A percentile compares a stretch with the other conserved stretches of the same genome.
phyloP scores from a whole-genome alignment of 2,888 invertebrate genomes.

The Phalera bucephala region DNA sequence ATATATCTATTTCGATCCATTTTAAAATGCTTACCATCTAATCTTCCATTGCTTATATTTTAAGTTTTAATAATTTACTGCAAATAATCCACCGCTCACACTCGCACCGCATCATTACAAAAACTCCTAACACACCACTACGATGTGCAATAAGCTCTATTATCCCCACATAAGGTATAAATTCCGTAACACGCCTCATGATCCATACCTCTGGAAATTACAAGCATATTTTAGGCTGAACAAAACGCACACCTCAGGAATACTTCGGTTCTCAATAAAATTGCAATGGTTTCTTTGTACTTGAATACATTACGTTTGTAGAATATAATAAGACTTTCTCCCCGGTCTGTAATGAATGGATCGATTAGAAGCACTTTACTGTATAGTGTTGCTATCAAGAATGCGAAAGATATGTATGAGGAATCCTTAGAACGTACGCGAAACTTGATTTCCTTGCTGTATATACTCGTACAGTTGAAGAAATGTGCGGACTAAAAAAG shows the following conservation, averaged over 20 bases:
- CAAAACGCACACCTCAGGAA: conserved; percentile 29
- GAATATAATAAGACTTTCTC: conserved; percentile 38
- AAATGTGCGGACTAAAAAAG: no score
- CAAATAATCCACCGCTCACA: conserved; percentile 11
- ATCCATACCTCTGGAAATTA: conserved; percentile 6
- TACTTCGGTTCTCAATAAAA: conserved; percentile 32
- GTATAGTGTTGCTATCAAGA: conserved; percentile 33
- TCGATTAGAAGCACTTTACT: conserved; percentile 30
- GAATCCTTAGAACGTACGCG: conserved; percentile 14
- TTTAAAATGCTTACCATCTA: no score
- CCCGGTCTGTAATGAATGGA: conserved; percentile 26
- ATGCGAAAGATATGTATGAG: conserved; percentile 28
- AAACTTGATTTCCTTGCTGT: conserved; percentile 1
- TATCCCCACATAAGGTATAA: conserved; percentile 4
- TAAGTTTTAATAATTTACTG: no score
- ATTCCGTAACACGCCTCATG: neutral
- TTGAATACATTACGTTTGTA: conserved; percentile 35
- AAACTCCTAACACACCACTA: conserved; percentile 1
- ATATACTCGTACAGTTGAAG: no score
- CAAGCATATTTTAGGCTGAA: conserved; percentile 22
- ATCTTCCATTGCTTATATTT: no score
- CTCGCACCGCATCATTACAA: conserved; percentile 5
- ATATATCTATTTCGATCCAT: no score
- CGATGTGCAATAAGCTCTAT: conserved; percentile 11
- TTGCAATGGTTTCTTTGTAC: conserved; percentile 43